Percentiles rank a stretch among this genome's conserved stretches.
Evolutionary conservation across 1,140 invertebrate genomes (phyloP).

Genomic region (Calephelis virginiensis): DNA sequence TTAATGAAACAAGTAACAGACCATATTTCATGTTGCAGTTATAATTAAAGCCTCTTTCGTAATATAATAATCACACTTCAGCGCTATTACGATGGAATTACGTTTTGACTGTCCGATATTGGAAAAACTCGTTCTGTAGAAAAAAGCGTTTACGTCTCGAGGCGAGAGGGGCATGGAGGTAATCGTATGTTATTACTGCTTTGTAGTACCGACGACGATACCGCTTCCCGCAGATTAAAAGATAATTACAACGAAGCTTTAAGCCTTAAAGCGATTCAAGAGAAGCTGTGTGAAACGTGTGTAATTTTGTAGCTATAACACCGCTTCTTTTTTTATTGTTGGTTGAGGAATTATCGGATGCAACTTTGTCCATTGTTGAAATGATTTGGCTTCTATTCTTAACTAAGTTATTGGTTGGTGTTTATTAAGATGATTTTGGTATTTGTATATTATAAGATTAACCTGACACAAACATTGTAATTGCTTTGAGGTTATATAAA

Average conservation of each 20-base stretch:
- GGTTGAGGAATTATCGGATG: background rate
- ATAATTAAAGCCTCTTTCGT: constrained; percentile 47
- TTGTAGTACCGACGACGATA: constrained; percentile 61
- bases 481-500: too few species aligned
- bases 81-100: constrained; percentile 64
- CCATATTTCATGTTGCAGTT: constrained; percentile 17
- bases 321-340: constrained; percentile 9
- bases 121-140: constrained; percentile 62
- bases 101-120: constrained; percentile 61
- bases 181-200: constrained; percentile 69
- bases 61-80: constrained; percentile 65
- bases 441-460: too few species aligned
- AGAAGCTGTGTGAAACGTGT: constrained; percentile 6
- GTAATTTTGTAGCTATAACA: constrained; percentile 13
- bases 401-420: too few species aligned
- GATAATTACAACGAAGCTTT: constrained; percentile 29
- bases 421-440: too few species aligned
- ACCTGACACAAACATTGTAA: too few species aligned
- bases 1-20: background rate
- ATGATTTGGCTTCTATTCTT: too few species aligned
- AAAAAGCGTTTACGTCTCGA: constrained; percentile 53
- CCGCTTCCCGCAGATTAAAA: constrained; percentile 46
- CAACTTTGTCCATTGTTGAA: too few species aligned
- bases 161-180: constrained; percentile 48
- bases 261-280: constrained; percentile 16